phyloP scores from a whole-genome alignment of 2,113 vertebrate genomes.

The Circaetus gallicus region DNA sequence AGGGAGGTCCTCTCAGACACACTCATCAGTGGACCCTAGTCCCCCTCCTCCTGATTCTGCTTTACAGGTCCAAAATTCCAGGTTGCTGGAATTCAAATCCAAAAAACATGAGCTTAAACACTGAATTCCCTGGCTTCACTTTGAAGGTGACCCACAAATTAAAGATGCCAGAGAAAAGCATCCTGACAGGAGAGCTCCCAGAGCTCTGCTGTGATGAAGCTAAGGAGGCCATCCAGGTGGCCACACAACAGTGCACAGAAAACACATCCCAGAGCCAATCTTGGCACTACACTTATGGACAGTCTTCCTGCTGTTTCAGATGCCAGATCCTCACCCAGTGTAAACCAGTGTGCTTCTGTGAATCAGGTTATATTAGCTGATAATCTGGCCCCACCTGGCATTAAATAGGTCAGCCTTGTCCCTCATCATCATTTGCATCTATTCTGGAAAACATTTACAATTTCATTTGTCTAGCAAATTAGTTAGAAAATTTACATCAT shows the following conservation, averaged over 20 bases:
- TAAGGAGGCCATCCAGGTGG: neutral
- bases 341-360: neutral
- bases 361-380: neutral
- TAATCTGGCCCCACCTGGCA: neutral
- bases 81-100: neutral
- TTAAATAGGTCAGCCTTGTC: neutral
- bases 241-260: neutral
- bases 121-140: neutral
- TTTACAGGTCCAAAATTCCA: neutral
- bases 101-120: neutral
- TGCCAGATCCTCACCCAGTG: neutral
- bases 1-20: neutral
- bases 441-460: neutral
- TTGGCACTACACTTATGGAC: neutral
- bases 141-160: neutral
- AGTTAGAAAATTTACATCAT: neutral
- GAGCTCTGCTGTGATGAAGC: neutral
- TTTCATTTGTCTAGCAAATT: neutral
- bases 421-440: neutral
- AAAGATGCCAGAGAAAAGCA: neutral
- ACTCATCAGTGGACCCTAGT: neutral
- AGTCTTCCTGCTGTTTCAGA: neutral
- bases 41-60: neutral
- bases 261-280: neutral
- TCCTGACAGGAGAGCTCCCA: neutral